Conservation (phyloP, 2,888 invertebrate species). For the Cotesia congregata region DNA sequence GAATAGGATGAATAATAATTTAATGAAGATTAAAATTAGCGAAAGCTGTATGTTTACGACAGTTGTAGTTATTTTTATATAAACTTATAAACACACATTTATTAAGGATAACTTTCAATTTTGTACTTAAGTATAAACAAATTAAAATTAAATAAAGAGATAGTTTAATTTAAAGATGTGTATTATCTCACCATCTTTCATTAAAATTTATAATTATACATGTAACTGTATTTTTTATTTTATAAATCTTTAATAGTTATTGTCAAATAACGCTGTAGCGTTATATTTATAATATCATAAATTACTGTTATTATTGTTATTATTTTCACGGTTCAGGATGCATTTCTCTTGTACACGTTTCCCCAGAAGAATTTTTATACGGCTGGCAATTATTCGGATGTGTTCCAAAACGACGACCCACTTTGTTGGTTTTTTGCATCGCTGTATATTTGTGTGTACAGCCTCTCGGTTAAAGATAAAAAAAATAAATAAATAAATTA, state of each 20-base stretch:
- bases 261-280: too few relatives aligned
- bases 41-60: constrained; percentile 13
- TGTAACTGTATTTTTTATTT: background rate
- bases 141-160: constrained; percentile 8
- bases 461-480: background rate
- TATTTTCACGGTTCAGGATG: background rate
- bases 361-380: constrained; percentile 21
- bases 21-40: constrained; percentile 29
- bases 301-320: constrained; percentile 3
- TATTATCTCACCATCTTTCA: constrained; percentile 3
- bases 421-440: background rate
- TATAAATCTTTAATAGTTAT: background rate
- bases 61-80: constrained; percentile 17
- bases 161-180: constrained; percentile 17
- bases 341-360: constrained; percentile 10
- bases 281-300: too few relatives aligned
- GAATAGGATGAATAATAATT: constrained; percentile 18
- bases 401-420: constrained; percentile 15
- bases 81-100: background rate
- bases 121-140: background rate
- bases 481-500: background rate
- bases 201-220: background rate
- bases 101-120: constrained; percentile 22
- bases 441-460: background rate
- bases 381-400: background rate